Percentiles rank a stretch among this genome's conserved stretches.
phyloP scores from a whole-genome alignment of 2,113 vertebrate species.

The Menidia beryllina region DNA sequence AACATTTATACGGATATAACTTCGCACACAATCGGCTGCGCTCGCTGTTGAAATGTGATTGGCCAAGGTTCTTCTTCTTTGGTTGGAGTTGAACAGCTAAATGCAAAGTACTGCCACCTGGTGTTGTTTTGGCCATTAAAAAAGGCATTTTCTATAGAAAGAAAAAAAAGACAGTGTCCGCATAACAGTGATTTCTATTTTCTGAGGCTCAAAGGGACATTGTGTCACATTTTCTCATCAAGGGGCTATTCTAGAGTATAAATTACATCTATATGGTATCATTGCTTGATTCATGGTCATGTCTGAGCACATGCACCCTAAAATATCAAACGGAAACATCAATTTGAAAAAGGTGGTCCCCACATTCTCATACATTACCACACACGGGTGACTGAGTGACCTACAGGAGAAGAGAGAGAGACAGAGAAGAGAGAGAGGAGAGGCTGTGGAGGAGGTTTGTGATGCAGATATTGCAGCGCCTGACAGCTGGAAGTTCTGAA shows the following conservation, averaged over 20 bases:
- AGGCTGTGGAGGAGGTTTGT: neutral
- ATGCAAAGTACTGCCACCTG: neutral
- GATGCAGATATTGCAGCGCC: conserved; percentile 16
- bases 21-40: conserved; percentile 15
- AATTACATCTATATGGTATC: too few species aligned
- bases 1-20: conserved; percentile 5
- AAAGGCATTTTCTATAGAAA: too few species aligned
- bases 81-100: neutral
- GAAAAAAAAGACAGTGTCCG: too few species aligned
- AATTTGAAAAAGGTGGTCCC: too few species aligned
- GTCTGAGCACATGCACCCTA: too few species aligned
- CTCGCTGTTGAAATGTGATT: conserved; percentile 20
- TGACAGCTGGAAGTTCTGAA: conserved; percentile 2
- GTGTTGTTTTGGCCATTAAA: neutral
- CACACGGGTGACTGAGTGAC: neutral
- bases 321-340: too few species aligned
- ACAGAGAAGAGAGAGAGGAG: neutral
- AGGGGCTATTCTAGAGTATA: too few species aligned
- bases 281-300: too few species aligned
- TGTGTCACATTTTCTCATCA: too few species aligned
- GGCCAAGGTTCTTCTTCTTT: conserved; percentile 55
- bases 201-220: too few species aligned
- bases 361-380: too few species aligned
- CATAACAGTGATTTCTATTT: too few species aligned
- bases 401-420: neutral